Base-by-base conservation (phyloP, 2,113 vertebrate species). In the Lycocorax pyrrhopterus region DNA sequence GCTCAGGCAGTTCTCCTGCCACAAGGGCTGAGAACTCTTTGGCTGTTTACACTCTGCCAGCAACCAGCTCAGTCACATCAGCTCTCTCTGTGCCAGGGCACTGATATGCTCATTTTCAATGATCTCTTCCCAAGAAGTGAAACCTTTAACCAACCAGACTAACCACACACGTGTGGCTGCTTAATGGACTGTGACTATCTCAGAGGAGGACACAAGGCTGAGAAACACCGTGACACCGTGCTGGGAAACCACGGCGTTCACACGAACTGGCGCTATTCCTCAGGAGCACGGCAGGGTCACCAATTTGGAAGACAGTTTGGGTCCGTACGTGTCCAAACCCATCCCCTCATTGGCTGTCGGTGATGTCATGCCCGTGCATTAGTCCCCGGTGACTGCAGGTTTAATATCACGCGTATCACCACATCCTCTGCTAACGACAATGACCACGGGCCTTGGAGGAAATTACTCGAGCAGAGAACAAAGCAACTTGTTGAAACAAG, bases 301-400 rank as follows among this genome's bases (percentile, higher is more conserved):
- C 81, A 35, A 6, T 92, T 89, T 80, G 87, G 92, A 73, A 84
- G 76, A 16, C 58, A 93, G 58, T 97, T 97, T 80, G 95, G 95
- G 91, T 96, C 94, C 92, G 74, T 63, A 77, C 21, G 22, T 76
- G 90, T 72, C 94, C 94, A 85, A 96, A 94, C 69, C 85, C 92
- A 95, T 49, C 47, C 68, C 91, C 93, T 86, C 94, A 98, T 97
- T 97, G 97, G 97, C 94, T 97, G 84, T 35, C 32, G 80, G 85
- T 98, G 97, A 97, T 92, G 95, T 98, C 97, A 98, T 96, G 77
- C 29, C 90, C 95, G 11, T n/a, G 87, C 74, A 94, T 96, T 96
- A 96, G 94, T 95, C 93, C 94, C 97, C 55, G 44, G 75, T 58
- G 94, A 90, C 89, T 96, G 96, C 92, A 93, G 94, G 96, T 97